Base-by-base conservation (phyloP, 2,888 invertebrate species). In the Patella caerulea region DNA sequence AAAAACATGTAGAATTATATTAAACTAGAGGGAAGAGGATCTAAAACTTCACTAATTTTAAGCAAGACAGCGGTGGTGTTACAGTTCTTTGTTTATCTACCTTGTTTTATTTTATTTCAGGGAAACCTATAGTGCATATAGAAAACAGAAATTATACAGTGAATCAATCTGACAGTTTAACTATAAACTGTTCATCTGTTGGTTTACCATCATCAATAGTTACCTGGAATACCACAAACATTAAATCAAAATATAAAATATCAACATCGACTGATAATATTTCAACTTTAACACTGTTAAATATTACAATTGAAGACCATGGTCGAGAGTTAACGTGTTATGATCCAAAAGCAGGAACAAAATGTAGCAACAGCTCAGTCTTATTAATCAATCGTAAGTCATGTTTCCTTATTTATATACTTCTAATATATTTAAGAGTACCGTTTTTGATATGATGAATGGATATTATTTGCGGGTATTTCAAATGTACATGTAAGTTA, bases 301-400 rank as follows among this genome's bases (percentile, higher is more conserved):
- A 82, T 74, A 82, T 83, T 2, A 83, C 79, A 74, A 54, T 77
- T 24, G 74, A 72, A n/a, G 85, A 85, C 71, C 83, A 82, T 69
- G 84, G 85, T 4, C 81, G 79, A 76, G 74, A 83, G 12, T 74
- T 70, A 29, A 12, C 79, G 1, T 86, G 86, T 79, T 73, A 77
- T 19, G 84, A 81, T 14, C 81, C 83, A 71, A 86, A 82, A 75
- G 79, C 82, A 19, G 85, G 82, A 14, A 76, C 77, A 12, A 77
- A 78, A 72, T 75, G 75, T 14, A 74, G 69, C 24, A 74, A 69
- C 9, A 79, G 78, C 0, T 77, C 83, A 15, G 72, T 78, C 45
- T 75, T 85, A 12, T 74, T 81, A n/a, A 81, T 86, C 2, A 80
- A 79, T 75, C 83, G 86, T 86, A 77, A 74, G 84, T 45, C 45